Evolutionary conservation across 2,888 invertebrate species (phyloP).

Genomic region (Tetragonula carbonaria): DNA sequence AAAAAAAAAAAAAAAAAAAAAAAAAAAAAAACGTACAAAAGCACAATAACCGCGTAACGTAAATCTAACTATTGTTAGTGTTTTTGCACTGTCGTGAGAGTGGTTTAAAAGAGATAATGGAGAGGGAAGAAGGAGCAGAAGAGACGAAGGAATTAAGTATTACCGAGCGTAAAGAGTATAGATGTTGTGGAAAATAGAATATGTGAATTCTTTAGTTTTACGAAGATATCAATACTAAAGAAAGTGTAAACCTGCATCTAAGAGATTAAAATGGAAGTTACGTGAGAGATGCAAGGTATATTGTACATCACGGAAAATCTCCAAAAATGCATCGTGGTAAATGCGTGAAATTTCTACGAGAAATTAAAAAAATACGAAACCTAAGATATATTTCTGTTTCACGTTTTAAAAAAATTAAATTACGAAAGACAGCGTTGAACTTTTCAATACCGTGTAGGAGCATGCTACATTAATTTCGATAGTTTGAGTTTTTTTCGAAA

Average conservation of each 20-base stretch:
- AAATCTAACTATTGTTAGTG: neutral
- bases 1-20: neutral
- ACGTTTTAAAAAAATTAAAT: neutral
- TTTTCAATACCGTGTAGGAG: neutral
- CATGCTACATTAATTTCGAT: neutral
- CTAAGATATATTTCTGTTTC: neutral
- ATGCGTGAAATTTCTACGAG: neutral
- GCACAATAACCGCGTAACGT: neutral
- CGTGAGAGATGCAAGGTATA: neutral
- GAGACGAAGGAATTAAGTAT: neutral
- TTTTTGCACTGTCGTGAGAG: neutral
- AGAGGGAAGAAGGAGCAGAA: neutral
- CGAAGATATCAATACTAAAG: neutral
- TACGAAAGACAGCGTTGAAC: neutral
- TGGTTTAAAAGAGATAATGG: neutral
- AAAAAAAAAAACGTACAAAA: neutral
- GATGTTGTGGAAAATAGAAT: neutral
- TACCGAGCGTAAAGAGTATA: neutral
- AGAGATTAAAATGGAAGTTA: neutral
- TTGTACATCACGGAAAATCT: neutral
- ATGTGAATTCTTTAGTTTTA: neutral
- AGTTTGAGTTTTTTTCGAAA: neutral
- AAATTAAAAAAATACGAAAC: neutral
- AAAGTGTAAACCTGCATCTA: neutral
- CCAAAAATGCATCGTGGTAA: neutral